Conservation (phyloP, 2,888 invertebrate genomes). For the Frankliniella intonsa region DNA sequence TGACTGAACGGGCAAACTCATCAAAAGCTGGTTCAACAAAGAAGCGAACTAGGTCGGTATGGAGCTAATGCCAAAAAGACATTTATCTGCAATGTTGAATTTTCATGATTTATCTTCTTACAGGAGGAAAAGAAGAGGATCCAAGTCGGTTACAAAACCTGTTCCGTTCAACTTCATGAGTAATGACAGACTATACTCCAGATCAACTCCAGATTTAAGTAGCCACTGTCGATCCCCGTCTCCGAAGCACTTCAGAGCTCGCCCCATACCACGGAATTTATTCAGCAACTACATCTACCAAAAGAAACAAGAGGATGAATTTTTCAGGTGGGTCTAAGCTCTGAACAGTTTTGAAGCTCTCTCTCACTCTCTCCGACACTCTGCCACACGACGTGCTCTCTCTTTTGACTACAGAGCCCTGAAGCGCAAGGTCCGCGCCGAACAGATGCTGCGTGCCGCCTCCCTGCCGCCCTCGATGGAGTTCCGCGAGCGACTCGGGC, state of each 20-base stretch:
- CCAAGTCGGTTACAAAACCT: background rate
- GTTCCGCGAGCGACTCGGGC: slow-evolving; percentile 35
- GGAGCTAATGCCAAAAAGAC: background rate
- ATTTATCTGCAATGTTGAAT: background rate
- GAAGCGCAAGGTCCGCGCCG: slow-evolving; percentile 36
- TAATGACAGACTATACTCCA: background rate
- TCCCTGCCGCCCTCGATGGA: slow-evolving; percentile 39
- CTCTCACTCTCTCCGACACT: too few species aligned
- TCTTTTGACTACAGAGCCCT: slow-evolving; percentile 33
- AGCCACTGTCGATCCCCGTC: slow-evolving; percentile 1
- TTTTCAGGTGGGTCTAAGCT: slow-evolving; percentile 46
- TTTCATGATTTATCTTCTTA: background rate
- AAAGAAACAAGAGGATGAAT: slow-evolving; percentile 66
- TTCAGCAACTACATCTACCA: slow-evolving; percentile 67
- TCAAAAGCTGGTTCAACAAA: background rate
- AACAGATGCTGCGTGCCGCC: slow-evolving; percentile 36
- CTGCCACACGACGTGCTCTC: too few species aligned
- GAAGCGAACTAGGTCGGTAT: background rate
- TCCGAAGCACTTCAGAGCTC: slow-evolving; percentile 54
- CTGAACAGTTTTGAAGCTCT: slow-evolving; percentile 33
- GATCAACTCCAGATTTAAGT: background rate
- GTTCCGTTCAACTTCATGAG: background rate
- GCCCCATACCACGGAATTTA: slow-evolving; percentile 64
- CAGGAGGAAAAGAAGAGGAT: background rate
- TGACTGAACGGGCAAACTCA: background rate